Percentiles rank a stretch among this genome's conserved stretches.
phyloP scores from a whole-genome alignment of 2,888 invertebrate species.

The Dione juno region DNA sequence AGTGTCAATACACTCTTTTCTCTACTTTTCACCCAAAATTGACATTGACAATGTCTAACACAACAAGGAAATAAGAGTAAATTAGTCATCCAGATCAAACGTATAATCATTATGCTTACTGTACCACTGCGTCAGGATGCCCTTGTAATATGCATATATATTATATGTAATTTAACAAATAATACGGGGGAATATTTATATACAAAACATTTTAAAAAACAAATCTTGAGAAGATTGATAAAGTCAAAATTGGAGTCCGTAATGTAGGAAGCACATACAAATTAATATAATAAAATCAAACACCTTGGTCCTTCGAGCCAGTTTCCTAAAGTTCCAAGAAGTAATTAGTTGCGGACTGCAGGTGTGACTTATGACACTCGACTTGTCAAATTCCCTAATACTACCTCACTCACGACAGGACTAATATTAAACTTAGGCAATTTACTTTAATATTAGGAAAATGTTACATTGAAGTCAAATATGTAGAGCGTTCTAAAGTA shows the following conservation, averaged over 20 bases:
- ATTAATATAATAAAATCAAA: not conserved
- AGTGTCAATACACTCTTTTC: too few relatives aligned
- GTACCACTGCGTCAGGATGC: too few relatives aligned
- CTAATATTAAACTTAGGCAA: slow-evolving; percentile 17
- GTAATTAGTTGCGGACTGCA: slow-evolving; percentile 22
- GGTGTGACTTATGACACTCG: slow-evolving; percentile 37
- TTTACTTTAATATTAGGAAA: slow-evolving; percentile 7
- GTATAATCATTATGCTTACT: too few relatives aligned
- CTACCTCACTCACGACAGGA: slow-evolving; percentile 1
- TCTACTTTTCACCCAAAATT: too few relatives aligned
- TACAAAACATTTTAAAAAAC: too few relatives aligned
- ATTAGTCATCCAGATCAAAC: too few relatives aligned
- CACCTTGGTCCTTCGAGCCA: slow-evolving; percentile 4
- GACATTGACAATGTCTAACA: too few relatives aligned
- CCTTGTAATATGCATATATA: too few relatives aligned
- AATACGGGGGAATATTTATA: too few relatives aligned
- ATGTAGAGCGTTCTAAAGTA: not conserved
- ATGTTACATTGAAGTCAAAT: not conserved
- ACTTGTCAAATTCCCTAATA: slow-evolving; percentile 10
- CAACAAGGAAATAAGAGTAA: too few relatives aligned
- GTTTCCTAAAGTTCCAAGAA: slow-evolving; percentile 5
- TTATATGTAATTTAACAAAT: too few relatives aligned
- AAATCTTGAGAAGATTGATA: not conserved
- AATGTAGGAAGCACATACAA: not conserved
- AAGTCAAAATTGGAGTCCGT: not conserved